Evolutionary conservation across 2,797 vertebrate species (phyloP), one percentile per base, ranked within the genome.

Genomic region (Pitangus sulphuratus): DNA sequence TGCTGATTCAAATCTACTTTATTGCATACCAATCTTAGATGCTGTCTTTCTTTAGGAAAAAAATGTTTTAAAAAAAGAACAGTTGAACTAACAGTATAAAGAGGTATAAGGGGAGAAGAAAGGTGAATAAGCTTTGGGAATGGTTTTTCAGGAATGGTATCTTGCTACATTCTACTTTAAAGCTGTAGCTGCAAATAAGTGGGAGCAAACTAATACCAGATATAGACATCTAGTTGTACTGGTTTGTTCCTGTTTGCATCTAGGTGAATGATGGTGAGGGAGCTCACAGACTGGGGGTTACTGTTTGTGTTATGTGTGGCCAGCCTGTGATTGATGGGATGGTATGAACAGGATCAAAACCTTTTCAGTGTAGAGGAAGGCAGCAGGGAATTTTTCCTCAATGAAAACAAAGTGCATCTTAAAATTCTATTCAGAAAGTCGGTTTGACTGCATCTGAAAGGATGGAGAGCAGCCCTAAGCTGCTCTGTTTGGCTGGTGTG

Each of bases 241-340:
- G 15, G 21, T 85, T 74, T 70, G 28, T 89, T 78, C n/a, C 33
- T 35, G 18, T 78, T 89, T 85, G 40, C 25, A 13, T 64, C 8
- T 30, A 21, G 26, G 25, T 45, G 53, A 42, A 20, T 12, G 42
- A 28, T 50, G 21, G 21, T 28, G 60, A 71, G 45, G 71, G 57
- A 89, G 19, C 24, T 70, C 51, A 13, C 2, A 4, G 17, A 10
- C 37, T 39, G 33, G 28, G 37, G 40, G 25, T 58, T 74, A 25
- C 22, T 61, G 0, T 51, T 72, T 71, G 19, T 70, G n/a, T 64
- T 80, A 22, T 1, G 1, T 58, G 39, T 4, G 1, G 30, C 39
- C 35, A 69, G 7, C 42, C 22, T 87, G 53, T 28, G 31, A 1
- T 7, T 54, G 33, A 12, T 54, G 17, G 58, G 33, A n/a, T 58